A percentile compares a stretch with the other conserved stretches of the same genome.
Evolutionary conservation across 2,797 vertebrate species (phyloP).

Genomic region (Microctenopoma stevenorrisi): DNA sequence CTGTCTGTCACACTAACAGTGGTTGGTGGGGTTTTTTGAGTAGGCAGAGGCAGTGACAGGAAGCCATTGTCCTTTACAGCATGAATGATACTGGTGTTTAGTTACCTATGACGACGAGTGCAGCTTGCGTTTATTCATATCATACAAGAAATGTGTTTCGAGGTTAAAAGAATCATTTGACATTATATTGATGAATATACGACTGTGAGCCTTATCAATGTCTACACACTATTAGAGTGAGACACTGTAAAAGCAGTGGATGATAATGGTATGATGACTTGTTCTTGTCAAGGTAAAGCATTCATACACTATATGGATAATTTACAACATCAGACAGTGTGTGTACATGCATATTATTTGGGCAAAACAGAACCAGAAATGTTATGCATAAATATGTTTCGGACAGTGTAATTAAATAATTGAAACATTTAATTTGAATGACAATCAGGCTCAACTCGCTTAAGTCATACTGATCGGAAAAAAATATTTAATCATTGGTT

Average conservation of each 20-base stretch:
- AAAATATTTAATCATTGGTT: not conserved
- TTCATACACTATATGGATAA: not conserved
- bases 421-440: not conserved
- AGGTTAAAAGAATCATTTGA: constrained; percentile 6
- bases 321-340: not conserved
- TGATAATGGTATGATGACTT: not conserved
- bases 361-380: not conserved
- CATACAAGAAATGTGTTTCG: not conserved
- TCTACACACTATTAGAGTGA: not conserved
- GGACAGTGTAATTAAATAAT: not conserved
- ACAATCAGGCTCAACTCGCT: no score
- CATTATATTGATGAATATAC: constrained; percentile 27
- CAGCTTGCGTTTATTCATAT: constrained; percentile 17
- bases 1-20: constrained; percentile 20
- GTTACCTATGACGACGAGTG: constrained; percentile 10
- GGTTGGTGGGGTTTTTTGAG: not conserved
- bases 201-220: constrained; percentile 1
- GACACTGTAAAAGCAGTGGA: constrained; percentile 4
- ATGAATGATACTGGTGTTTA: constrained; percentile 13
- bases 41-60: constrained; percentile 3
- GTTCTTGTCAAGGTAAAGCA: constrained; percentile 8
- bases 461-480: not conserved
- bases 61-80: constrained; percentile 29
- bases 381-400: not conserved
- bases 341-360: not conserved